Conservation (phyloP, 2,888 invertebrate species). For the Sthenelais limicola region DNA sequence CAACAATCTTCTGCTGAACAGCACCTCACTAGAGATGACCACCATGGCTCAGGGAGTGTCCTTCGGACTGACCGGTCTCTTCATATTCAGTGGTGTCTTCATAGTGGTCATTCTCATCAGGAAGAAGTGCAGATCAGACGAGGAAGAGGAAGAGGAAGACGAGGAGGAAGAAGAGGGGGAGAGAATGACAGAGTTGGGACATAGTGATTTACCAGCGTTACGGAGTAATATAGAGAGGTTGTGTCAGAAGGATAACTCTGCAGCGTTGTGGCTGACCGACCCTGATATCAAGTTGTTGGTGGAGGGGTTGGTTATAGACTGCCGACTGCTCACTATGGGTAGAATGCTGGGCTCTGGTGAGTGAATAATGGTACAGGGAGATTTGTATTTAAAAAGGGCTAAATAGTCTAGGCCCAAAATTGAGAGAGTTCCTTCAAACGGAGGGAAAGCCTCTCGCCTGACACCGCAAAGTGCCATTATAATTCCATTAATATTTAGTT, state of each 20-base stretch:
- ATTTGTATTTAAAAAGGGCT: too few relatives aligned
- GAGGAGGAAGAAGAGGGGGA: background rate
- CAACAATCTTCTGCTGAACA: too few relatives aligned
- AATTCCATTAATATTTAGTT: too few relatives aligned
- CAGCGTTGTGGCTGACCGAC: background rate
- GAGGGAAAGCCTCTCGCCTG: too few relatives aligned
- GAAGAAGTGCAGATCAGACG: constrained; percentile 12
- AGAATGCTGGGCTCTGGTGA: constrained; percentile 38
- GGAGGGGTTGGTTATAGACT: constrained; percentile 35
- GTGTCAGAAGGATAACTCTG: constrained; percentile 11
- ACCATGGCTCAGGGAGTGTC: background rate
- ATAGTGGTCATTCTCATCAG: constrained; percentile 25
- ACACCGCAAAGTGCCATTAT: too few relatives aligned
- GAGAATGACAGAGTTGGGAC: background rate
- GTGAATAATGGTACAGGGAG: too few relatives aligned
- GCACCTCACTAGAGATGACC: too few relatives aligned
- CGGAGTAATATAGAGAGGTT: background rate
- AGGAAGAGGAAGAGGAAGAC: background rate
- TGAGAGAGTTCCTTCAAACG: too few relatives aligned
- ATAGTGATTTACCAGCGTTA: background rate
- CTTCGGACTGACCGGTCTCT: constrained; percentile 38
- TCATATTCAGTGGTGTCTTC: constrained; percentile 39
- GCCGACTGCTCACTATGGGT: constrained; percentile 33
- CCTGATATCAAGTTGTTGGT: background rate
- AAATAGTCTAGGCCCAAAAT: too few relatives aligned